Base-by-base conservation (phyloP, 2,113 vertebrate genomes). In the Dascyllus trimaculatus region DNA sequence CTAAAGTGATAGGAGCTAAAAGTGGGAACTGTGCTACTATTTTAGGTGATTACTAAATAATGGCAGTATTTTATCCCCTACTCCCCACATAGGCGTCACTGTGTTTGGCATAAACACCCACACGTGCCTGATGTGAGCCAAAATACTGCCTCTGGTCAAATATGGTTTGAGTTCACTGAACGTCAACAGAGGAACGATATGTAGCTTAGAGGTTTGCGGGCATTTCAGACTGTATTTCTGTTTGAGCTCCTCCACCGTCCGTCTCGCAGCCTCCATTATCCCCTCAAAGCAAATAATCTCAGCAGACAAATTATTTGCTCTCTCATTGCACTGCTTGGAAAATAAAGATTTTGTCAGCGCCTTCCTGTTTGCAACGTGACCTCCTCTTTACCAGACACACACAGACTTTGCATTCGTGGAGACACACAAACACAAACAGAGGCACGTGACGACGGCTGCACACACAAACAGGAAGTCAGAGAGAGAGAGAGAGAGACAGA, bases 301-400 rank as follows among this genome's bases (percentile, higher is more conserved):
- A 53, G 11, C 19, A 29, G 62, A 38, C 53, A 18, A 60, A 52
- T 70, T 35, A 49, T 71, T 87, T 76, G 64, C 65, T 69, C 53
- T 79, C 21, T 63, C 75, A 46, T 14, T 13, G 10, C 24, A 24
- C 58, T 66, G 79, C 85, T 81, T 76, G 43, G 62, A 84, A 68
- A 88, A 56, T 19, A 73, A 72, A 52, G 77, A 38, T 73, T 73
- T 80, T 9, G 17, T 79, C 81, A 70, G 59, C 64, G 32, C 81
- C 32, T 71, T 79, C 68, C 54, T 67, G 75, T 85, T 71, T 86
- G 85, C 79, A 86, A 43, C 9, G 59, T 83, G 84, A 83, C 82
- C 72, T 77, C 51, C 25, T 35, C 19, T 38, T 49, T 11, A 40
- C 53, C 35, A 71, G 67, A 80, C 49, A 64, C 40, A 61, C 46